Evolutionary conservation across 2,797 vertebrate genomes (phyloP), one percentile per base, ranked within the genome.

Genomic region (Kryptolebias ocellatus): DNA sequence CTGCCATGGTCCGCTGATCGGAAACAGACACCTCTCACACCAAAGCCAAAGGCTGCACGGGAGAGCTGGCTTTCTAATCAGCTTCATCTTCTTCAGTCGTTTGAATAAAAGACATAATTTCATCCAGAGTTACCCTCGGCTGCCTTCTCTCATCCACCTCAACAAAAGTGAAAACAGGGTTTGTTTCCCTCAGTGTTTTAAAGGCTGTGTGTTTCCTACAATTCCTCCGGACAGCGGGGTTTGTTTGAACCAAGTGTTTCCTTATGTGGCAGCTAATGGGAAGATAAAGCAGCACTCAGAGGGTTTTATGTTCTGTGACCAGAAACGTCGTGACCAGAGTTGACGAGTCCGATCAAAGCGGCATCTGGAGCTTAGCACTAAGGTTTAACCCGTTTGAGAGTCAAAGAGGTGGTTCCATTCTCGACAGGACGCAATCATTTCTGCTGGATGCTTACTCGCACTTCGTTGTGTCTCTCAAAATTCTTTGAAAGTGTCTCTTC

Each of bases 11-110:
- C 50, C 14, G 16, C 24, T 79, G 76, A 87, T 85, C 73, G 42
- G 70, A 83, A 86, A 81, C 87, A 84, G 78, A 67, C 37, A 67
- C 46, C 34, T 74, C 63, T 79, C 37, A 7, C 8, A 51, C 27
- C 34, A 55, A 8, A 63, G 44, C 46, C 44, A 59, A 39, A 72
- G 46, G 27, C 45, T 47, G 34, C 45, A 57, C 27, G 2, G 17
- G 12, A 44, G 47, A 29, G 34, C 34, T 51, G 12, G 42, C 12
- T 54, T 47, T 7, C 14, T 24, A 64, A 2, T 54, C 42, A 16
- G 15, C 45, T 14, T 63, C 24, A 29, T 46, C 27, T 27, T n/a
- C 4, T 39, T 57, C 29, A 27, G 4, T 5, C 37, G 20, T 4
- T 39, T 37, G 11, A 59, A 49, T 56, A 64, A 53, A 59, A n/a